Evolutionary conservation across 2,888 invertebrate genomes (phyloP), one percentile per base, ranked within the genome.

Genomic region (Nomada ferruginata): DNA sequence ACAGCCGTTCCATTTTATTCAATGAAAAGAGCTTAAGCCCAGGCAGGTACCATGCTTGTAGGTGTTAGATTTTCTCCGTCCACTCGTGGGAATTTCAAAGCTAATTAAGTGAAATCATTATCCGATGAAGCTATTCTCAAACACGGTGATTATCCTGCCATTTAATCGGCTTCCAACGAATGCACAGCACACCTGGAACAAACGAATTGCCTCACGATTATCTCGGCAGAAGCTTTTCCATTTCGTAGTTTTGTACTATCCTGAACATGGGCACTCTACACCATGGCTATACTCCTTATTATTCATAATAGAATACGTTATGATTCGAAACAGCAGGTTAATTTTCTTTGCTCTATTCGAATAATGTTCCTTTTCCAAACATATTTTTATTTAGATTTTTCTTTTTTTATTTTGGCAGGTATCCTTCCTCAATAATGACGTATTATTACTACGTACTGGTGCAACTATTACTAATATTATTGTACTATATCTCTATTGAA

Each of bases 31-130:
- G 77, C 75, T 80, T 70, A 64, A 70, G 50, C 60, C 64, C 52
- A 18, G 52, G 26, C 10, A 66, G 0, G 36, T 36, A 36, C 36
- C 36, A 36, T 36, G 36, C 7, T 36, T 69, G 71, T 78, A 80
- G 76, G 66, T 77, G 70, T 76, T 64, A 71, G 68, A 76, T 61
- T 68, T 63, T 36, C 55, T 50, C 10, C 61, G 66, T 76, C 59
- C 64, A 63, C 53, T 63, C 57, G 52, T 20, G 9, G 73, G 82
- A 74, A 84, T 82, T 85, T 85, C 76, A 85, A 79, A 72, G 84
- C 83, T 85, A 85, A 87, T 87, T 87, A 87, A 72, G 82, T 70
- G 80, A 82, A 86, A 85, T 86, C 82, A 85, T 86, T 86, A 87
- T 87, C 85, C 76, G 86, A 80, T 73, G 70, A 70, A 77, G 78